Evolutionary conservation across 1,140 invertebrate genomes (phyloP).

Genomic region (Drepana arcuata): DNA sequence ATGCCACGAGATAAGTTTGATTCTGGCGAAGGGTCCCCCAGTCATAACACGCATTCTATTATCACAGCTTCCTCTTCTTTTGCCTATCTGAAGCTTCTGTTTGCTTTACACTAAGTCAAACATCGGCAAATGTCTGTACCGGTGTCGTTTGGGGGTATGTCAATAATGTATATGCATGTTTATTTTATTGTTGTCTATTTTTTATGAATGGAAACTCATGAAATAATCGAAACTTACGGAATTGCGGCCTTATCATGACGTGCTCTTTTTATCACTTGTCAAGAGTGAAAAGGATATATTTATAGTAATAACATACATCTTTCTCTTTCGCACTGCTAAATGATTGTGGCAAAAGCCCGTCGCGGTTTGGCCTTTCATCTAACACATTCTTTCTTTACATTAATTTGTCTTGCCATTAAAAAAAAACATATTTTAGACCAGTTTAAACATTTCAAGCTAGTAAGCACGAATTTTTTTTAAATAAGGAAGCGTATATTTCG

Average conservation of each 20-base stretch:
- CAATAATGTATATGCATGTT: constrained; percentile 25
- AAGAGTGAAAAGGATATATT: no score
- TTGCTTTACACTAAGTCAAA: constrained; percentile 24
- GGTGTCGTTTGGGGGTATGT: constrained; percentile 22
- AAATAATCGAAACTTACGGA: no score
- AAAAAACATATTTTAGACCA: no score
- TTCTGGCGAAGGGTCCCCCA: constrained; percentile 21
- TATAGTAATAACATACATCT: no score
- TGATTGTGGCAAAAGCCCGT: no score
- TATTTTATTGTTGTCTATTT: not conserved
- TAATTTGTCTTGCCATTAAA: no score
- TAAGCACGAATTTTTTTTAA: no score
- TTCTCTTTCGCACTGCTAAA: no score
- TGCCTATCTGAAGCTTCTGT: constrained; percentile 27
- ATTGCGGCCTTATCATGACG: not conserved
- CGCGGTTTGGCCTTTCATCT: no score
- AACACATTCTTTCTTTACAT: no score
- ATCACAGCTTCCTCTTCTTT: constrained; percentile 36
- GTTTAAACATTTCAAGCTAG: no score
- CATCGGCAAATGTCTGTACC: constrained; percentile 7
- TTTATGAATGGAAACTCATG: not conserved
- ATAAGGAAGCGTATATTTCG: not conserved
- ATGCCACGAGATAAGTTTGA: constrained; percentile 1
- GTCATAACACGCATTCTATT: constrained; percentile 35
- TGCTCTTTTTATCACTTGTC: not conserved